Evolutionary conservation across 2,797 vertebrate species (phyloP), one percentile per base, ranked within the genome.

Genomic region (Macrochelys suwanniensis): DNA sequence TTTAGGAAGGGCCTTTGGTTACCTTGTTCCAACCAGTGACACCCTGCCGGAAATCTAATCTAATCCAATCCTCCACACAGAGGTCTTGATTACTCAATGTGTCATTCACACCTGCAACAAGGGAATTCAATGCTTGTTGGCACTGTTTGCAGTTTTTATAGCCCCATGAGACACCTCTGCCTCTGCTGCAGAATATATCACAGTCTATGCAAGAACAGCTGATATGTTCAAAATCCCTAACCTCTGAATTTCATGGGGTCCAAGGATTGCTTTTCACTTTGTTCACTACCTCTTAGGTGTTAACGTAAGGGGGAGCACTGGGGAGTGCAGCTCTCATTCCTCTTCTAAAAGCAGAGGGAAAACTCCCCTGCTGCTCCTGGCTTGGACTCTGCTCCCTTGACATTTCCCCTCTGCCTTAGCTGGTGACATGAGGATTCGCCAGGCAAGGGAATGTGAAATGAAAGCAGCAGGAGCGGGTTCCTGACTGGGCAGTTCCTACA

Each of bases 291-390:
- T 84, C 71, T 80, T 25, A 76, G 25, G 37, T 53, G 89, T 92
- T 49, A 92, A 90, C 86, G 84, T 11, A 31, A 23, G 84, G 50
- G 9, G 53, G 10, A 51, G 31, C 49, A n/a, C 50, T 2, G 5
- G 3, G 7, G n/a, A 50, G 42, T 0, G 0, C 0, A 71, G 50
- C 45, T 56, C 51, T 74, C 25, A 37, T 33, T 74, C 31, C 76
- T 81, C 53, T 37, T 61, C 85, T 45, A 31, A 89, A 74, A 61
- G 49, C 68, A 28, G 42, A 25, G 26, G 26, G 45, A 49, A 45
- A 77, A 37, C 74, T 49, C 45, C 26, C 56, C 1, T 4, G 53
- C 45, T 83, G 0, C 0, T 16, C 6, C 51, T 47, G 37, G 45
- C 2, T 5, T 7, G 51, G 82, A 56, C 87, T 17, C 51, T 10